phyloP scores from a whole-genome alignment of 2,888 invertebrate genomes.

The Lasioglossum morio region DNA sequence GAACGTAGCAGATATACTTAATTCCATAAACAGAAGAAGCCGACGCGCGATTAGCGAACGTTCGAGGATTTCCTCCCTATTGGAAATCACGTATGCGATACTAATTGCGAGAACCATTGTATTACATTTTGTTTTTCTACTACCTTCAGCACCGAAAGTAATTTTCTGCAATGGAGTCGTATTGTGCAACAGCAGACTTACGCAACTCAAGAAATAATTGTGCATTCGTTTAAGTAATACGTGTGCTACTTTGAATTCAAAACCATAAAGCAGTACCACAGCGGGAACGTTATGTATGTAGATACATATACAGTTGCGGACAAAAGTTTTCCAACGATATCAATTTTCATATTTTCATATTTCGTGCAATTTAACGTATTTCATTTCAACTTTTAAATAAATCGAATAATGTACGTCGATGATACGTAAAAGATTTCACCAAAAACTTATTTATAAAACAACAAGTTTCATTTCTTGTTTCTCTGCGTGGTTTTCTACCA shows the following conservation, averaged over 20 bases:
- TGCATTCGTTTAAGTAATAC: slow-evolving; percentile 2
- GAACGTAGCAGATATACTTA: background rate
- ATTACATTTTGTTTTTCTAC: background rate
- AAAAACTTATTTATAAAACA: no score
- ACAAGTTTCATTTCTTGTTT: no score
- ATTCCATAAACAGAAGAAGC: slow-evolving; percentile 18
- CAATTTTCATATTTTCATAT: no score
- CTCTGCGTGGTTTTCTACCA: no score
- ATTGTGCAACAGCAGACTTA: slow-evolving; percentile 25
- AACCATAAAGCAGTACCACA: background rate
- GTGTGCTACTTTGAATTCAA: slow-evolving; percentile 29
- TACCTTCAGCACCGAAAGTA: slow-evolving; percentile 14
- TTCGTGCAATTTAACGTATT: no score
- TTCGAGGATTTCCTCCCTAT: slow-evolving; percentile 20
- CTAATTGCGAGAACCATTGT: slow-evolving; percentile 27
- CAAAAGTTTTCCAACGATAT: no score
- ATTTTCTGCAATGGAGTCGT: slow-evolving; percentile 33
- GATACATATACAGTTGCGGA: background rate
- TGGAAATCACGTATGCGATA: slow-evolving; percentile 39
- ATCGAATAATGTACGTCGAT: no score
- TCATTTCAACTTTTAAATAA: no score
- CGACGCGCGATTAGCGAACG: slow-evolving; percentile 12
- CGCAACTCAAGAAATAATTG: slow-evolving; percentile 40
- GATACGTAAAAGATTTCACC: no score
- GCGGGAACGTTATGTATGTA: background rate